Percentiles rank a stretch among this genome's conserved stretches.
Conservation (phyloP, 2,113 vertebrate genomes). For the Gulo gulo region DNA sequence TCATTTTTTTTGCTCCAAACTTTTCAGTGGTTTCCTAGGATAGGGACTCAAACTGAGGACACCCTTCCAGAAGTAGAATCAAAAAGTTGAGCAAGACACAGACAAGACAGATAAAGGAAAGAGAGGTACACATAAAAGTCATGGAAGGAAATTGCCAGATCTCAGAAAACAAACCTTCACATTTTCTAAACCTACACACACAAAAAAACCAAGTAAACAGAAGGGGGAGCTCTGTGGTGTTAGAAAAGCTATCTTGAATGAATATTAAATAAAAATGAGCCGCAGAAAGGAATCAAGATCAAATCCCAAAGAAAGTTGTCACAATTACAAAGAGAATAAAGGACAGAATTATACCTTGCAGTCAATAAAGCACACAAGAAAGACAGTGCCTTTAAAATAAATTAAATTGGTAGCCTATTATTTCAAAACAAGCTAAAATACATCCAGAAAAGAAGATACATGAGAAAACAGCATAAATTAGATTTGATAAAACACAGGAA, state of each 20-base stretch:
- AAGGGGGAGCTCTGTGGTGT: not conserved
- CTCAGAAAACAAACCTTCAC: not conserved
- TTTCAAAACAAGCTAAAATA: not conserved
- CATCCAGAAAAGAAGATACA: not conserved
- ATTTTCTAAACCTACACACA: not conserved
- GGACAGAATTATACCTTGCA: not conserved
- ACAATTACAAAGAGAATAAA: not conserved
- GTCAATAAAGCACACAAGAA: not conserved
- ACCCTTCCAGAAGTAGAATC: not conserved
- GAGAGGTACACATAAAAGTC: not conserved
- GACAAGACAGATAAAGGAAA: not conserved
- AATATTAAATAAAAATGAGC: conserved; percentile 14
- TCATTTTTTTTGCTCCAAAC: not conserved
- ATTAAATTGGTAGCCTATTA: not conserved
- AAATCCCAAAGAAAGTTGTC: not conserved
- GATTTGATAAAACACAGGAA: not conserved
- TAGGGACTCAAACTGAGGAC: not conserved
- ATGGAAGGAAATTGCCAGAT: not conserved
- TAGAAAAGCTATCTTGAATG: not conserved
- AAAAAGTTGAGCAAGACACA: not conserved
- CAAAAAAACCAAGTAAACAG: not conserved
- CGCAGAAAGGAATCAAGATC: not conserved
- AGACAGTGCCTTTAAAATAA: not conserved
- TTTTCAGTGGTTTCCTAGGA: not conserved
- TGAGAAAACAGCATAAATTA: not conserved